Evolutionary conservation across 2,113 vertebrate species (phyloP), one percentile per base, ranked within the genome.

Genomic region (Talpa occidentalis): DNA sequence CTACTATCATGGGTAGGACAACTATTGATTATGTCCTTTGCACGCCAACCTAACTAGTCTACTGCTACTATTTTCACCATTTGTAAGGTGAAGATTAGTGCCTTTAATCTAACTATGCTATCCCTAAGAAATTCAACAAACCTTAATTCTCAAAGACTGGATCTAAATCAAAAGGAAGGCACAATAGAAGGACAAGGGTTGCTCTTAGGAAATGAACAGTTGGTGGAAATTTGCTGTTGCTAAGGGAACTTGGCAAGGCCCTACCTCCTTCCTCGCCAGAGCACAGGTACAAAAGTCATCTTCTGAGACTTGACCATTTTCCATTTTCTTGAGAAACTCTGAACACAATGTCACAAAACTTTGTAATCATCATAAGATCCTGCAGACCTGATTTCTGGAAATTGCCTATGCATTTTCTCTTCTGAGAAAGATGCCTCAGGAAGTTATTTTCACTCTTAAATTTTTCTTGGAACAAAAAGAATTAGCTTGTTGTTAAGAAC

Each of bases 401-500:
- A 95, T 77, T 91, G 79, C 88, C 73, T 44, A 88, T 95, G 24
- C 28, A 92, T 95, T 93, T 94, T 74, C 83, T 94, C 74, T 91
- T 95, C 83, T 70, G 90, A 90, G 90, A 94, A 88, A 56, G 80
- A 88, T 47, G 97, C 96, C 94, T 74, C 42, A 6, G 90, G 88
- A 97, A 95, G 90, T 94, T 95, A 85, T 92, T 95, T 94, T 81
- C 37, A 69, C 62, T 82, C 84, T 80, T 93, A 88, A 91, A 62
- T 78, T 94, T 94, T 95, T 93, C 87, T 94, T 79, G 40, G 90
- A 91, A 97, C 83, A 95, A 95, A 95, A 59, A 92, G 47, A 94
- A 95, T 90, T 96, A 95, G 56, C 80, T 95, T 88, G 90, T 44
- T 90, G 80, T 93, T 94, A 82, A 77, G 78, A 95, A 83, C 69